phyloP scores from a whole-genome alignment of 2,113 vertebrate species.

The Neogobius melanostomus region DNA sequence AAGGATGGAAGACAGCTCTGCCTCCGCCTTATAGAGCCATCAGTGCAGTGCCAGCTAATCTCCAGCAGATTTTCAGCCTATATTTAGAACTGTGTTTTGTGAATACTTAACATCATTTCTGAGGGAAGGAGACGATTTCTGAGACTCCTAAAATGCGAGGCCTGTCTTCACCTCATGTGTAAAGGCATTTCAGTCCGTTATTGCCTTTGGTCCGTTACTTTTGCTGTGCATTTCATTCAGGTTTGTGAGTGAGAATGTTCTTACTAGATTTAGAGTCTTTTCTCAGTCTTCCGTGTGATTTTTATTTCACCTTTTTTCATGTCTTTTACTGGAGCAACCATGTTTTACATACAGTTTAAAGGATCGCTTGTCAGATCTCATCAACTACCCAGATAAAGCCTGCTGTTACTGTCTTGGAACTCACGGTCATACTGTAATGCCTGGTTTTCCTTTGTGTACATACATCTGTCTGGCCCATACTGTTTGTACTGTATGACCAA shows the following conservation, averaged over 20 bases:
- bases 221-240: conserved; percentile 13
- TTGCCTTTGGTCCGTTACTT: not conserved
- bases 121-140: conserved; percentile 62
- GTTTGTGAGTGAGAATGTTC: not conserved
- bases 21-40: conserved; percentile 63
- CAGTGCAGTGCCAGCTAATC: conserved; percentile 63
- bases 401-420: too few species aligned
- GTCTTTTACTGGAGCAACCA: too few species aligned
- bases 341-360: too few species aligned
- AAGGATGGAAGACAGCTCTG: conserved; percentile 62
- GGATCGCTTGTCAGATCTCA: too few species aligned
- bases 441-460: too few species aligned
- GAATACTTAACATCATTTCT: conserved; percentile 70
- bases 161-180: not conserved
- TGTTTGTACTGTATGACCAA: too few species aligned
- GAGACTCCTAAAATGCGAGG: conserved; percentile 43
- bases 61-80: conserved; percentile 62
- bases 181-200: not conserved
- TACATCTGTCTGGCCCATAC: too few species aligned
- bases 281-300: too few species aligned
- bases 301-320: too few species aligned
- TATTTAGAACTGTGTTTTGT: conserved; percentile 74
- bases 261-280: too few species aligned
- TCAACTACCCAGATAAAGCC: too few species aligned
- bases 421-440: too few species aligned